Percentiles rank a stretch among this genome's conserved stretches.
Evolutionary conservation across 2,888 invertebrate genomes (phyloP).

Genomic region (Eristalinus sepulchralis): DNA sequence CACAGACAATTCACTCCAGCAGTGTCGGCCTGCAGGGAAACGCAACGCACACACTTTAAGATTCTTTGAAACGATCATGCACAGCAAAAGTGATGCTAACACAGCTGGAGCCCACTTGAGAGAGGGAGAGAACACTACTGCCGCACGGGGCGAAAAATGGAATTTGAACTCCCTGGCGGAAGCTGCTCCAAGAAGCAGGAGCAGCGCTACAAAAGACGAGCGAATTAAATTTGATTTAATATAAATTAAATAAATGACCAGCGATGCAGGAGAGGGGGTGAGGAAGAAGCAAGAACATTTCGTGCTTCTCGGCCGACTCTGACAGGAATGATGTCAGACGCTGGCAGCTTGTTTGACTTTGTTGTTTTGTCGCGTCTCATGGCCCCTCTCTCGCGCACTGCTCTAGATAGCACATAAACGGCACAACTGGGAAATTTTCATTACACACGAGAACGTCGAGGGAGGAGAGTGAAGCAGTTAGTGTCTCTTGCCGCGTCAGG

Average conservation of each 20-base stretch:
- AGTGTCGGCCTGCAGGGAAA: not conserved
- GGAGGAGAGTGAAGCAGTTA: not conserved
- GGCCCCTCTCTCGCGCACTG: not conserved
- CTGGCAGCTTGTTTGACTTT: not conserved
- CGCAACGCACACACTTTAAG: not conserved
- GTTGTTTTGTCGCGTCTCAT: not conserved
- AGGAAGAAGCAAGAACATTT: not conserved
- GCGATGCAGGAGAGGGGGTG: not conserved
- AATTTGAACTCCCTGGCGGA: slow-evolving; percentile 34
- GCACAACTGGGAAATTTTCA: not conserved
- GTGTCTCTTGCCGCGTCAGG: slow-evolving; percentile 32
- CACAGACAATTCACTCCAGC: not conserved
- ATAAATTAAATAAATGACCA: slow-evolving; percentile 36
- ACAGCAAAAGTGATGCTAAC: slow-evolving; percentile 11
- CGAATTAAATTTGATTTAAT: slow-evolving; percentile 17
- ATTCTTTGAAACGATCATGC: slow-evolving; percentile 44
- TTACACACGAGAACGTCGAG: not conserved
- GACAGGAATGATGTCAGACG: not conserved
- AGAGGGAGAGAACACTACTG: not conserved
- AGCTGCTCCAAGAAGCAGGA: not conserved
- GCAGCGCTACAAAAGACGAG: not conserved
- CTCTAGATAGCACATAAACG: not conserved
- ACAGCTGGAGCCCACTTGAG: not conserved
- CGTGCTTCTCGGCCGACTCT: not conserved
- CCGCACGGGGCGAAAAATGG: not conserved